Evolutionary conservation across 2,113 vertebrate genomes (phyloP), one percentile per base, ranked within the genome.

Genomic region (Choloepus hoffmanni): DNA sequence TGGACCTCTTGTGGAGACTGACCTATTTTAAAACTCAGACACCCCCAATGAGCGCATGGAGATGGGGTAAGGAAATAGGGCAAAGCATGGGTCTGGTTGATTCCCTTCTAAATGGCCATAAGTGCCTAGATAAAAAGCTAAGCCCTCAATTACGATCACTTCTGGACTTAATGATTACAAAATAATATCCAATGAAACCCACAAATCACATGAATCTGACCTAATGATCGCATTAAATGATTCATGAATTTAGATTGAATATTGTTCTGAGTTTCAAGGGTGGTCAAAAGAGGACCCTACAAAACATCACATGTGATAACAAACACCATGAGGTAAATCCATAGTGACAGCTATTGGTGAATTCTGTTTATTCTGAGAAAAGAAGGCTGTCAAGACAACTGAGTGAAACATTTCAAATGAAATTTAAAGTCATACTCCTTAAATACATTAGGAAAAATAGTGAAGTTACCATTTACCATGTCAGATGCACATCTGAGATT

Each of bases 321-420:
- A 53, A 95, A 85, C 21, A 81, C 58, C 3, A 19, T 15, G 14
- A 3, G n/a, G 53, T 85, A n/a, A 7, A 72, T 87, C 85, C 92
- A 82, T 26, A 72, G 48, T 5, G 23, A 65, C 77, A 97, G 43
- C 72, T n/a, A 53, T 15, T 67, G 82, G 85, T 83, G 28, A 45
- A 30, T 72, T 96, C 68, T 95, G 68, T 96, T 91, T 96, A 93
- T 93, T 89, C 85, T 26, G 60, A 89, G 72, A 92, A 85, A 62
- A 89, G 24, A 53, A 73, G 15, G 79, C 90, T 90, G 86, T 97
- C 85, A 94, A 58, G 89, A 93, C 93, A 96, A 96, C 81, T 2
- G 36, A 94, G 16, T 18, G 30, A 92, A 96, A 85, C 72, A 92
- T 93, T 94, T 92, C 45, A 95, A 90, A 78, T 55, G 81, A 82